phyloP scores from a whole-genome alignment of 1,140 invertebrate genomes.

The Drosophila sulfurigaster region DNA sequence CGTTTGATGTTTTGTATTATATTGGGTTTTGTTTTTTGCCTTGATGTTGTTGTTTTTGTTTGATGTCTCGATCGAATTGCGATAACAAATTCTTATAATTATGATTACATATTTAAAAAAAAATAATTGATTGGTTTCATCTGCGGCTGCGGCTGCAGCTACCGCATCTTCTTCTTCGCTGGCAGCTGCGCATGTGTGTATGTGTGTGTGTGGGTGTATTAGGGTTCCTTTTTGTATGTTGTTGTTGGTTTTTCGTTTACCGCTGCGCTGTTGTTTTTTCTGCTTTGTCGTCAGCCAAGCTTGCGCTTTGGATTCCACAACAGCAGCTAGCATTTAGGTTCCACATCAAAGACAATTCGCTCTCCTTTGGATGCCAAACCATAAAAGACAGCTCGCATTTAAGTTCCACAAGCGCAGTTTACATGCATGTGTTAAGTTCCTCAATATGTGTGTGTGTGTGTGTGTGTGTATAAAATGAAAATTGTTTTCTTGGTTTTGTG shows the following conservation, averaged over 20 bases:
- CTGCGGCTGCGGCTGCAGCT: neutral
- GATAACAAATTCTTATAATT: conserved; percentile 47
- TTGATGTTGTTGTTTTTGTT: neutral
- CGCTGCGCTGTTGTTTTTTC: too few relatives aligned
- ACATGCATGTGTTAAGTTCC: neutral
- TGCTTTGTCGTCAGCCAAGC: too few relatives aligned
- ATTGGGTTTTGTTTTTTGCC: neutral
- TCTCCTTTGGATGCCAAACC: too few relatives aligned
- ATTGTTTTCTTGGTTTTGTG: neutral
- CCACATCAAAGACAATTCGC: too few relatives aligned
- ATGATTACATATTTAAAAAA: conserved; percentile 48
- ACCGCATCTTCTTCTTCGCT: neutral
- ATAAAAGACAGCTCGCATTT: too few relatives aligned
- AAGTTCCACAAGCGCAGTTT: too few relatives aligned
- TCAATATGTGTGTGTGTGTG: neutral
- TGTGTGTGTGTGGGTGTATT: conserved; percentile 3
- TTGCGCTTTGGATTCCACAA: too few relatives aligned
- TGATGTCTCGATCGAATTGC: conserved; percentile 23
- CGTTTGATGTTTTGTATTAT: neutral
- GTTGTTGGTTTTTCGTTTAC: too few relatives aligned
- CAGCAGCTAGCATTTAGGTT: too few relatives aligned
- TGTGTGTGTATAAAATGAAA: neutral
- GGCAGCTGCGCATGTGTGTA: conserved; percentile 1
- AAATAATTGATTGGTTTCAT: conserved; percentile 18
- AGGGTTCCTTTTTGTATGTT: neutral